A percentile compares a stretch with the other conserved stretches of the same genome.
Evolutionary conservation across 23 tunicate genomes (phyloP).

Genomic region (Clavelina lepadiformis): DNA sequence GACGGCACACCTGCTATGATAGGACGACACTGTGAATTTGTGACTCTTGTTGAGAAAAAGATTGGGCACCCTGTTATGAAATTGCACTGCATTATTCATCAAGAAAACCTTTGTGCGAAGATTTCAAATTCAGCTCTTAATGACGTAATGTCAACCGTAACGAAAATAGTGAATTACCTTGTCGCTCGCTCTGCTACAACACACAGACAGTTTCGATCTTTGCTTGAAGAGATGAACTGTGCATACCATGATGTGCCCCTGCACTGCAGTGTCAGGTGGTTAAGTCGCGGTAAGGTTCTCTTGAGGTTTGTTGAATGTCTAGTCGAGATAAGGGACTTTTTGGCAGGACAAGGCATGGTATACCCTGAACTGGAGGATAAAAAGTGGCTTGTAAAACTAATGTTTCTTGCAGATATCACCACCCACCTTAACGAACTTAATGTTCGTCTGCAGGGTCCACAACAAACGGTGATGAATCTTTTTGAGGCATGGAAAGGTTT

Average conservation of each 20-base stretch:
- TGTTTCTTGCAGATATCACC: constrained; percentile 59
- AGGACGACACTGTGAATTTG: constrained; percentile 53
- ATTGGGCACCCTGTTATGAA: constrained; percentile 34
- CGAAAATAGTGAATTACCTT: constrained; percentile 40
- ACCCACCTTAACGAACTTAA: constrained; percentile 52
- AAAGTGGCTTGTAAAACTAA: constrained; percentile 57
- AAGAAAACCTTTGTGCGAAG: constrained; percentile 48
- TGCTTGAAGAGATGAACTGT: constrained; percentile 57
- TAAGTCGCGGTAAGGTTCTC: constrained; percentile 60
- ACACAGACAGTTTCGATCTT: constrained; percentile 59
- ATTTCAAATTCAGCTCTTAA: constrained; percentile 41
- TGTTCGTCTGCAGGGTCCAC: constrained; percentile 53
- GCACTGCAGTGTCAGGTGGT: constrained; percentile 26
- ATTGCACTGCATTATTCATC: constrained; percentile 45
- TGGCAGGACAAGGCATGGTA: constrained; percentile 41
- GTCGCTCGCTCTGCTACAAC: constrained; percentile 63
- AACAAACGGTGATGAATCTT: constrained; percentile 50
- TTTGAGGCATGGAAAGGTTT: constrained; percentile 55
- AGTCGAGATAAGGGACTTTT: constrained; percentile 54
- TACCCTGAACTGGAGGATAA: constrained; percentile 58
- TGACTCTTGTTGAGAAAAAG: constrained; percentile 35
- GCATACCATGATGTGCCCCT: constrained; percentile 49
- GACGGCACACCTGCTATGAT: constrained; percentile 37
- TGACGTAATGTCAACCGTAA: constrained; percentile 34
- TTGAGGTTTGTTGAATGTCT: constrained; percentile 54